Percentiles rank a stretch among this genome's conserved stretches.
Evolutionary conservation across 2,113 vertebrate species (phyloP).

Genomic region (Spheniscus mendiculus): DNA sequence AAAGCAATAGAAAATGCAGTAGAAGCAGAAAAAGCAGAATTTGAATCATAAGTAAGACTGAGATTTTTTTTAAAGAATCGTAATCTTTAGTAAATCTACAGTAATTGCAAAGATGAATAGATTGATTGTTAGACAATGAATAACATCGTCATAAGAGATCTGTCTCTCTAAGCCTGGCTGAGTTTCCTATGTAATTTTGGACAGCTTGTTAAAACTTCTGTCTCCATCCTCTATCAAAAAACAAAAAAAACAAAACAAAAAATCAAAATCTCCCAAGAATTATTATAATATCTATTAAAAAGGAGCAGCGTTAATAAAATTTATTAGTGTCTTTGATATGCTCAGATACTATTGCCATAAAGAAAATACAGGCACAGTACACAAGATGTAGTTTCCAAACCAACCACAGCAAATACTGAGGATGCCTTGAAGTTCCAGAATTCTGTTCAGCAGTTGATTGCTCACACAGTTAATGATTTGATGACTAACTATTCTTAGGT

Average conservation of each 20-base stretch:
- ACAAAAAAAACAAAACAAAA: not conserved
- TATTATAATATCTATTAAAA: not conserved
- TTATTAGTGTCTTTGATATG: not conserved
- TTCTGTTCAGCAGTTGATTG: not conserved
- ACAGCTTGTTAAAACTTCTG: not conserved
- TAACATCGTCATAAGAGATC: not conserved
- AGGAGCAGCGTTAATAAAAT: not conserved
- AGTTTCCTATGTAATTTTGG: not conserved
- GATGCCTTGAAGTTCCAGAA: not conserved
- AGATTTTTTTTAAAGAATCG: not conserved
- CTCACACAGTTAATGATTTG: not conserved
- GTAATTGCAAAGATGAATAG: not conserved
- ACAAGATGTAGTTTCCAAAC: not conserved
- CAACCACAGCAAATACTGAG: fast-evolving
- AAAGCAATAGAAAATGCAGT: not conserved
- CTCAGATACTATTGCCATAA: not conserved
- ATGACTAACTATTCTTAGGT: not conserved
- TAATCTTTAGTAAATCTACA: not conserved
- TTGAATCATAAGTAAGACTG: not conserved
- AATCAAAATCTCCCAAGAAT: not conserved
- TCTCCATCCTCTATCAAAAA: not conserved
- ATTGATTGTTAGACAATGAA: not conserved
- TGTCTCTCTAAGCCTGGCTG: not conserved
- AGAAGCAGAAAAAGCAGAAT: not conserved
- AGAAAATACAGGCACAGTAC: not conserved